phyloP scores from a whole-genome alignment of 2,888 invertebrate genomes.

The Anorthoa munda region DNA sequence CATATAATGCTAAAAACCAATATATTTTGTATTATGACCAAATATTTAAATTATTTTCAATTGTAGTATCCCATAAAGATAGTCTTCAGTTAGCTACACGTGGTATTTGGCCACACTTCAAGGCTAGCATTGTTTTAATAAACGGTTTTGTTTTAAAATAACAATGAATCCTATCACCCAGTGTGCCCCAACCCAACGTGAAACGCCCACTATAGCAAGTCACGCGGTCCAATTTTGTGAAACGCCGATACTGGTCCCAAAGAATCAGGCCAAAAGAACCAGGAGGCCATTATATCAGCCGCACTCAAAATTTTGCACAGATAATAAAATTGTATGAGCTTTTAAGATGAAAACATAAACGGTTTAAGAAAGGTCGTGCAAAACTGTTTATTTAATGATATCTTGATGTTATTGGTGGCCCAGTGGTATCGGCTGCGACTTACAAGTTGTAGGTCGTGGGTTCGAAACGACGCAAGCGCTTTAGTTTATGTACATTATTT shows the following conservation, averaged over 20 bases:
- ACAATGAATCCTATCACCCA: conserved; percentile 29
- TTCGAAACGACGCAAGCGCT: too few species aligned
- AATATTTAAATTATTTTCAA: neutral
- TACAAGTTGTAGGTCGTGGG: too few species aligned
- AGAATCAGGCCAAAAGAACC: conserved; percentile 73
- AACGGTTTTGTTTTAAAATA: neutral
- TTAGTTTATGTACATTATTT: too few species aligned
- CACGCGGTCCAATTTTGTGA: conserved; percentile 86
- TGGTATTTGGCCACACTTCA: neutral
- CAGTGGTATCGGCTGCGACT: too few species aligned
- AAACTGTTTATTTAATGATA: conserved; percentile 13
- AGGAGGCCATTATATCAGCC: conserved; percentile 31
- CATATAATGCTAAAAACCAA: neutral
- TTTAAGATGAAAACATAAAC: conserved; percentile 38
- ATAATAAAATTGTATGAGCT: conserved; percentile 30
- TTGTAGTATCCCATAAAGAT: too few species aligned
- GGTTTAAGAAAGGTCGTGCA: conserved; percentile 11
- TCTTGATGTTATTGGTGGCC: conserved; percentile 3
- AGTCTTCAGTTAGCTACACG: neutral
- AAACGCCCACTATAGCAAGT: conserved; percentile 81
- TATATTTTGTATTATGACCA: neutral
- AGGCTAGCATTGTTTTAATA: neutral
- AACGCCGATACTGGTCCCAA: conserved; percentile 78
- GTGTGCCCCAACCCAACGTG: conserved; percentile 64
- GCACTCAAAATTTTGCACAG: conserved; percentile 29